Evolutionary conservation across 1,140 invertebrate genomes (phyloP), one percentile per base, ranked within the genome.

Genomic region (Sitodiplosis mosellana): DNA sequence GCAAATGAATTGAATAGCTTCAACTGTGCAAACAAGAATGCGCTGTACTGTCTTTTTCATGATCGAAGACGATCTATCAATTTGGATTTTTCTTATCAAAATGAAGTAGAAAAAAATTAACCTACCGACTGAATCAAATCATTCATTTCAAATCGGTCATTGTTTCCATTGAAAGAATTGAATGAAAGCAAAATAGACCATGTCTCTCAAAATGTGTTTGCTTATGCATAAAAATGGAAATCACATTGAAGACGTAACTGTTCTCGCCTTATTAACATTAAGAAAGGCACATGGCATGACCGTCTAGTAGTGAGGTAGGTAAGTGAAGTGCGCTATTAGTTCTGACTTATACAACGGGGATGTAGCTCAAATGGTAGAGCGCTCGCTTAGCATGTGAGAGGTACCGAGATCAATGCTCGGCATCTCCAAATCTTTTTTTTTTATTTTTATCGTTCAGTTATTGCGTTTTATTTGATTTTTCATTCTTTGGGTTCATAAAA

Each of bases 281-380:
- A 10, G 8, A 36, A 36, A 36, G 34, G 8, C 8, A 36, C 8
- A 36, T 36, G 34, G n/a, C 34, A 36, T 36, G n/a, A 36, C 34
- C 8, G 34, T 36, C 34, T 8, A 36, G 34, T 36, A n/a, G 34
- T 8, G n/a, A 8, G 34, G n/a, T n/a, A 36, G 34, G 34, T 36
- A 36, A n/a, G 34, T n/a, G n/a, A 36, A 36, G 34, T 36, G 34
- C n/a, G n/a, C n/a, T n/a, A n/a, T n/a, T n/a, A n/a, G n/a, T n/a
- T n/a, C n/a, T n/a, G n/a, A n/a, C n/a, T n/a, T n/a, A n/a, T n/a
- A n/a, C n/a, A 27, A n/a, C n/a, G n/a, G n/a, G n/a, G n/a, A n/a
- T n/a, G 76, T 82, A 82, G 77, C 79, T 83, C 80, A 83, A 74
- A 79, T 81, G 78, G 78, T 82, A 82, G 80, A 82, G 79, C 80